Evolutionary conservation across 2,797 vertebrate genomes (phyloP).

Genomic region (Leptoclinus maculatus): DNA sequence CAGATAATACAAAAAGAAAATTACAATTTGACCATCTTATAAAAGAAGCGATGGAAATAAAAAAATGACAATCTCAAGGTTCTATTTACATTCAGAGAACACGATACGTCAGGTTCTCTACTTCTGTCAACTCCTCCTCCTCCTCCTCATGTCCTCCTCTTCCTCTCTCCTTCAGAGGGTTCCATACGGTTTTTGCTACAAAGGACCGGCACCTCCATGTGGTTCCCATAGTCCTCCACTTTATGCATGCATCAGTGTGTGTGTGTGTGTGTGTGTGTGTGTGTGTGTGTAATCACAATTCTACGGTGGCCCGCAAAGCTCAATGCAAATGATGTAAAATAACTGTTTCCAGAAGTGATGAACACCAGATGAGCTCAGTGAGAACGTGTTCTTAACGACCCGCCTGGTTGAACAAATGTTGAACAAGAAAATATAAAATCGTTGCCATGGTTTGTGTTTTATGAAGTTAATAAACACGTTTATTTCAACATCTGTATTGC

Average conservation of each 20-base stretch:
- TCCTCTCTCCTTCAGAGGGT: conserved; percentile 29
- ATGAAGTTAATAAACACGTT: not conserved
- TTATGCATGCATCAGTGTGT: conserved; percentile 22
- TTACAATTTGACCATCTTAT: conserved; percentile 61
- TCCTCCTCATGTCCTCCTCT: conserved; percentile 13
- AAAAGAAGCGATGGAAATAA: conserved; percentile 69
- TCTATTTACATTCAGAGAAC: conserved; percentile 82
- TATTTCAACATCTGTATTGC: not conserved
- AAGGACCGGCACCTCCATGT: conserved; percentile 27
- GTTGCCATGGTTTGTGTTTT: not conserved
- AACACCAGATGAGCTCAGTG: not conserved
- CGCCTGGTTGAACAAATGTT: too few species aligned
- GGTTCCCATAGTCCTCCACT: conserved; percentile 14
- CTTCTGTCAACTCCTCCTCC: conserved; percentile 11
- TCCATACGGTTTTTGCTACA: conserved; percentile 62
- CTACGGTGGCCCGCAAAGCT: conserved; percentile 8
- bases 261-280: not conserved
- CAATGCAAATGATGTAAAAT: not conserved
- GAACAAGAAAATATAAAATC: too few species aligned
- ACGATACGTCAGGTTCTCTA: conserved; percentile 49
- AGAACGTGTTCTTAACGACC: too few species aligned
- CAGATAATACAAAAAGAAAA: conserved; percentile 35
- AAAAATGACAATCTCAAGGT: conserved; percentile 72
- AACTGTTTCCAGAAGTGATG: not conserved
- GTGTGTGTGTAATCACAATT: not conserved